These are phyloP conservation scores for Cotesia glomerata DNA, from an alignment of 1,140 invertebrate species.

Conservation along the genomic window DNA sequence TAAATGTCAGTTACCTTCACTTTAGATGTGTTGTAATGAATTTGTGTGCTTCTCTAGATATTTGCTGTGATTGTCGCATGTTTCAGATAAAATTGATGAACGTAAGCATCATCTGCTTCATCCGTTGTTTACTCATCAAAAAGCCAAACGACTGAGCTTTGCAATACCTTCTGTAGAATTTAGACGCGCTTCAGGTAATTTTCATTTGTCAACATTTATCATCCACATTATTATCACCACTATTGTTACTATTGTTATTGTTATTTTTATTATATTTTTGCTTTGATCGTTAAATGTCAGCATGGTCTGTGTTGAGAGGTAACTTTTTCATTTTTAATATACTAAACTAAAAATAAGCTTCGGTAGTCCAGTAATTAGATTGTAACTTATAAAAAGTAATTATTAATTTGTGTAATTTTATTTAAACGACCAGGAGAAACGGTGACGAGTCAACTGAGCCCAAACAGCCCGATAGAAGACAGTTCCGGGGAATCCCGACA, in stretches of 20 bases:
- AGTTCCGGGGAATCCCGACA: constrained; percentile 68
- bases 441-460: constrained; percentile 75
- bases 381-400: no score
- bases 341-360: neutral
- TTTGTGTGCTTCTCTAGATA: constrained; percentile 51
- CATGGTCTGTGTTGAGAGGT: no score
- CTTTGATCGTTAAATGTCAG: neutral
- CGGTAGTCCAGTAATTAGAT: neutral
- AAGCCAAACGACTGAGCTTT: constrained; percentile 74
- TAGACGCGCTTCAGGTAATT: constrained; percentile 75
- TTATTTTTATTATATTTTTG: neutral
- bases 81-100: constrained; percentile 68
- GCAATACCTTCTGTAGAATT: constrained; percentile 74
- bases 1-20: no score
- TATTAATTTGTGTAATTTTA: no score
- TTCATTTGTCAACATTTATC: constrained; percentile 28
- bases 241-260: neutral
- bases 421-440: constrained; percentile 68
- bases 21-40: neutral
- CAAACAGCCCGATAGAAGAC: constrained; percentile 73
- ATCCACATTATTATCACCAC: no score
- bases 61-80: constrained; percentile 64
- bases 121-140: constrained; percentile 62
- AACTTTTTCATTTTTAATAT: no score
- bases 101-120: constrained; percentile 63